Percentiles rank a stretch among this genome's conserved stretches.
These are phyloP conservation scores for Muscicapa adusta DNA, from an alignment of 2,113 vertebrate species.

Conservation along the genomic window DNA sequence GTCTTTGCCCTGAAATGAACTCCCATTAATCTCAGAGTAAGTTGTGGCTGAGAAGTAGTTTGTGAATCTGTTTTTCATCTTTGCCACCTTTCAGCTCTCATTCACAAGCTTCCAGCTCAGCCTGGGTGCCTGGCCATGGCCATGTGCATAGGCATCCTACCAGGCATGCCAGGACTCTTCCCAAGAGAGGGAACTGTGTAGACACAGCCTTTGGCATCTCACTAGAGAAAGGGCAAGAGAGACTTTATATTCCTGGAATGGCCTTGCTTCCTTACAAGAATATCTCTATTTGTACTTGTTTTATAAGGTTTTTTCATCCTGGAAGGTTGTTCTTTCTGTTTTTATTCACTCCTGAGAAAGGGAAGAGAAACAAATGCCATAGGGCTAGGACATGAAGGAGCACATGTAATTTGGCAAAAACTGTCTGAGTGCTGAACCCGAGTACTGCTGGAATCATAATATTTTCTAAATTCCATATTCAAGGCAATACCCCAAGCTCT, in stretches of 20 bases:
- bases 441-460: neutral
- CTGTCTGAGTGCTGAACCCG: neutral
- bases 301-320: neutral
- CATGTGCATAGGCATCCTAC: neutral
- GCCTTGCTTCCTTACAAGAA: neutral
- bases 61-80: slow-evolving; percentile 51
- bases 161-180: neutral
- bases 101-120: neutral
- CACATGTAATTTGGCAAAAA: neutral
- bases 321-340: neutral
- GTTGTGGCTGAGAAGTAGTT: neutral
- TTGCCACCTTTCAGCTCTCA: slow-evolving; percentile 11
- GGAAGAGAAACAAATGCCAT: neutral
- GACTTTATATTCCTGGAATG: neutral
- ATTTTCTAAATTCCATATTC: neutral
- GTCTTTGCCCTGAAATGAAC: slow-evolving; percentile 52
- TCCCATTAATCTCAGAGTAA: slow-evolving; percentile 31
- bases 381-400: neutral
- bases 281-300: neutral
- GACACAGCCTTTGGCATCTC: neutral
- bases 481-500: neutral
- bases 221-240: neutral
- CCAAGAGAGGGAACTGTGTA: neutral
- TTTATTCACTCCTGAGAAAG: neutral
- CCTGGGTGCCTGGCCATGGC: neutral